Conservation (phyloP, 1,140 invertebrate genomes). For the Drosophila nigrodunni region DNA sequence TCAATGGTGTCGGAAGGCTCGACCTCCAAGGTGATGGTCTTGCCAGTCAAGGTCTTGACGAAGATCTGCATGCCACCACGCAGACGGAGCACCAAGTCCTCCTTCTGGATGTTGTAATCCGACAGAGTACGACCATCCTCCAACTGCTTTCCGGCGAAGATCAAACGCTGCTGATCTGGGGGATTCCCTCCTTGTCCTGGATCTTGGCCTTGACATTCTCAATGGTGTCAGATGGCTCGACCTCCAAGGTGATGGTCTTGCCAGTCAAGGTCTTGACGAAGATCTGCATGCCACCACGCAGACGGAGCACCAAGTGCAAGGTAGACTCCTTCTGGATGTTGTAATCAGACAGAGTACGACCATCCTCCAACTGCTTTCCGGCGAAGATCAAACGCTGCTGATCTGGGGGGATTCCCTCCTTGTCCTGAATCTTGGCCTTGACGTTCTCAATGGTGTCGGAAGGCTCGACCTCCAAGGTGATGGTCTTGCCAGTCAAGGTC, state of each 20-base stretch:
- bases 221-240: conserved; percentile 92
- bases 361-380: conserved; percentile 92
- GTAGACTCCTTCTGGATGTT: conserved; percentile 93
- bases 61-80: conserved; percentile 93
- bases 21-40: conserved; percentile 91
- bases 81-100: conserved; percentile 93
- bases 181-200: conserved; percentile 90
- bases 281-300: conserved; percentile 91
- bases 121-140: conserved; percentile 90
- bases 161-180: conserved; percentile 90
- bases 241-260: conserved; percentile 93
- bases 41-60: conserved; percentile 91
- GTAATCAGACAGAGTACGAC: conserved; percentile 91
- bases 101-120: conserved; percentile 94
- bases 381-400: conserved; percentile 90
- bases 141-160: conserved; percentile 88
- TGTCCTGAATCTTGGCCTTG: conserved; percentile 91
- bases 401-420: conserved; percentile 90
- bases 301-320: conserved; percentile 89
- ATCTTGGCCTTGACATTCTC: conserved; percentile 93
- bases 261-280: conserved; percentile 93
- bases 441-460: conserved; percentile 93
- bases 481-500: conserved; percentile 93
- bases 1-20: conserved; percentile 92
- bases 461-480: conserved; percentile 92